A percentile compares a stretch with the other conserved stretches of the same genome.
Evolutionary conservation across 30 jellyfish, hydroid and myxozoan genomes (phyloP).

Genomic region (Cassiopea xamachana): DNA sequence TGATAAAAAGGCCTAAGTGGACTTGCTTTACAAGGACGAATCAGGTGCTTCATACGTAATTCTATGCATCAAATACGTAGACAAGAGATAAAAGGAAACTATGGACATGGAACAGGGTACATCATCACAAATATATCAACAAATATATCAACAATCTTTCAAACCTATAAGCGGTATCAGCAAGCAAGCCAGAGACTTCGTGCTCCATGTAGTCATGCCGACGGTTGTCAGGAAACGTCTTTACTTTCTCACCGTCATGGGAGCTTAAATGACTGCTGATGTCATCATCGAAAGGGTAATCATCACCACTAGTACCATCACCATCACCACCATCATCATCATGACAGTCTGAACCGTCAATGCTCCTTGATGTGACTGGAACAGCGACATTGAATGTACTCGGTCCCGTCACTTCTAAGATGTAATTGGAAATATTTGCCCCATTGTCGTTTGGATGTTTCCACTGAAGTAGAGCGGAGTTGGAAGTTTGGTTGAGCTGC

Average conservation of each 20-base stretch:
- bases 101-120: too few relatives aligned
- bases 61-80: too few relatives aligned
- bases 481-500: constrained; percentile 90
- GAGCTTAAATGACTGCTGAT: constrained; percentile 58
- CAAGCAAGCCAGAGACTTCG: constrained; percentile 85
- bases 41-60: too few relatives aligned
- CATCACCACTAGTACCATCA: too few relatives aligned
- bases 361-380: constrained; percentile 50
- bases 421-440: constrained; percentile 78
- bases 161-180: constrained; percentile 95
- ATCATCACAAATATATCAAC: too few relatives aligned
- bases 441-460: constrained; percentile 93
- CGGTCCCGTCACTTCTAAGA: constrained; percentile 87
- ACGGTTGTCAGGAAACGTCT: constrained; percentile 43
- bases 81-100: too few relatives aligned
- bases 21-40: too few relatives aligned
- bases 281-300: constrained; percentile 71
- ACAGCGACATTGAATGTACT: constrained; percentile 73
- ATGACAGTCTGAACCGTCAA: constrained; percentile 11
- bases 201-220: constrained; percentile 86
- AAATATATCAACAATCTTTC: too few relatives aligned
- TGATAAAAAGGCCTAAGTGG: too few relatives aligned
- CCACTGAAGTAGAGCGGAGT: constrained; percentile 93
- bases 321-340: constrained; percentile 46
- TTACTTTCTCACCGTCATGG: constrained; percentile 74